Evolutionary conservation across 2,888 invertebrate genomes (phyloP), one percentile per base, ranked within the genome.

Genomic region (Hirtodrosophila histrioides): DNA sequence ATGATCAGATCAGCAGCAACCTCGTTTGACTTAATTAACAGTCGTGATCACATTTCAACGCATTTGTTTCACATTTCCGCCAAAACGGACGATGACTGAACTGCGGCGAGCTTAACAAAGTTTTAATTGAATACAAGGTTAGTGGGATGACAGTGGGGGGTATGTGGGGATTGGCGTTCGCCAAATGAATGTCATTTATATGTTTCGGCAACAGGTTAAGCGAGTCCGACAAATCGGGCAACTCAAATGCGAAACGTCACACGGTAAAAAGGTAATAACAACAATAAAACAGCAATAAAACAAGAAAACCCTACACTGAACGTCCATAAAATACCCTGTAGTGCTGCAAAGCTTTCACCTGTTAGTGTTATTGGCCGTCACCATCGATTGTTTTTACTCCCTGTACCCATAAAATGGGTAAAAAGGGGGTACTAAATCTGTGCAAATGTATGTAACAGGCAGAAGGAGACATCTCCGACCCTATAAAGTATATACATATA

Each of bases 201-300:
- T 55, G 54, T 75, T 70, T 78, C 9, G 72, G 76, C 72, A 79
- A 77, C 77, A 63, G 78, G 81, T 81, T 81, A 55, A 56, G 64
- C 74, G 51, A 50, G 49, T 63, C 48, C n/a, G 55, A 39, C 55
- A 69, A 39, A 35, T 35, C 37, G 29, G 37, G 44, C 55, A 66
- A 57, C 35, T 29, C 66, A 54, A 65, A 69, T 62, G 43, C 62
- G 50, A 55, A 68, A 74, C 69, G 78, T 77, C 81, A 80, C 54
- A 72, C 63, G 53, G 45, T 45, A 45, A 56, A 75, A 65, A 17
- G 63, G 56, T 61, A 49, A 56, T 51, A 35, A 36, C 53, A 57
- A 46, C 41, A 74, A 61, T 23, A 60, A 53, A 23, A 37, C 53
- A 43, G 17, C 10, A 41, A 61, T 23, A 60, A 53, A 23, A 37